Evolutionary conservation across 2,888 invertebrate species (phyloP), one percentile per base, ranked within the genome.

Genomic region (Latrodectus hesperus): DNA sequence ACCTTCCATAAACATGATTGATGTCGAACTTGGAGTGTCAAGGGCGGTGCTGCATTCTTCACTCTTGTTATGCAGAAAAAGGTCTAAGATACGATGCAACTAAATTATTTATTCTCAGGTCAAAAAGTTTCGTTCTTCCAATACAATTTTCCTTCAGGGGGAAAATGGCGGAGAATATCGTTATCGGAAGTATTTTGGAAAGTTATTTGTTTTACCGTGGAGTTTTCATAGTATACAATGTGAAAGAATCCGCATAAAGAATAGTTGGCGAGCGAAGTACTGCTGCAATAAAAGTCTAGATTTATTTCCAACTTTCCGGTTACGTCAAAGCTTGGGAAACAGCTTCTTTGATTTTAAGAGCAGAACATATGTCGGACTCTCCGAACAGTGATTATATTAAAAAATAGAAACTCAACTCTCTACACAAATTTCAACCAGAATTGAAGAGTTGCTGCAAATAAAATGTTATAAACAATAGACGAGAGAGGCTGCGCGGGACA

Each of bases 1-100:
- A 81, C 53, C 67, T 73, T 73, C 73, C 73, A 73, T 74, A 73
- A 81, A 81, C 73, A 73, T 73, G 67, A 81, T 74, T 73, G 81
- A 81, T 81, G 81, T 49, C n/a, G 53, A 74, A 81, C 65, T 51
- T 11, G 73, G 52, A 81, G 79, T 71, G 79, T 60, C 79, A 79
- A 79, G 65, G 22, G 26, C 72, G 38, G 65, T 16, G 72, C 51
- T 71, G 64, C 51, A 67, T 81, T 81, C 73, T 53, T 80, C 73
- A 67, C 10, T 22, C 65, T 73, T 16, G 81, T 53, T 81, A 71
- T 73, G 72, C 72, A 73, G 53, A 67, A 81, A 53, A 81, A 49
- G 14, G 51, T 52, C 67, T 26, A 49, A 60, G 14, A 52, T 22
- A 11, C n/a, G 6, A 12, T 14, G 52, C 17, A 38, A 26, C 64